These are phyloP conservation scores for Willowsia nigromaculata DNA, from an alignment of 2,888 invertebrate species.

Conservation along the genomic window DNA sequence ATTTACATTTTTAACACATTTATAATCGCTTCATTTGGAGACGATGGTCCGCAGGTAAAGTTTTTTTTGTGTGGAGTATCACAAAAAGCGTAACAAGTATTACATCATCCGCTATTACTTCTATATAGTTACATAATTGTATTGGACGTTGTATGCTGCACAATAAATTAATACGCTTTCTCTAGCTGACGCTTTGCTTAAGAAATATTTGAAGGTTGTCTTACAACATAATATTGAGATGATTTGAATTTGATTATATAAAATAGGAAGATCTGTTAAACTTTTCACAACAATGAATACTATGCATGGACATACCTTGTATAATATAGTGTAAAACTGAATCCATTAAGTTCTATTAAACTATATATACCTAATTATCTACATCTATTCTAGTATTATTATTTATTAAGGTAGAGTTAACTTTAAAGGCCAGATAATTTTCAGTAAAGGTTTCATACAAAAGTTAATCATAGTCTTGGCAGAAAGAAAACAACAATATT, in stretches of 20 bases:
- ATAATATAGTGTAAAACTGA: neutral
- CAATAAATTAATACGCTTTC: neutral
- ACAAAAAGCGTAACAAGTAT: slow-evolving; percentile 27
- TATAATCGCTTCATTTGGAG: neutral
- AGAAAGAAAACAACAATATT: no score
- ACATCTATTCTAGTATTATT: no score
- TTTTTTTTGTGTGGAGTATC: slow-evolving; percentile 12
- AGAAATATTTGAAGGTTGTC: neutral
- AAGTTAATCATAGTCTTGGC: no score
- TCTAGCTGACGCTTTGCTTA: neutral
- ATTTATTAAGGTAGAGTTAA: no score
- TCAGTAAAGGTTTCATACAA: no score
- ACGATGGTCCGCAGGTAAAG: neutral
- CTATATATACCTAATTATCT: neutral
- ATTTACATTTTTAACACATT: neutral
- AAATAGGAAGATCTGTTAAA: slow-evolving; percentile 14
- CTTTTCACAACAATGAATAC: neutral
- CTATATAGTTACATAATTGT: neutral
- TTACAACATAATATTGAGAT: neutral
- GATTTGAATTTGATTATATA: neutral
- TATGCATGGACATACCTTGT: no score
- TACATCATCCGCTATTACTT: neutral
- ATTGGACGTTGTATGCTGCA: neutral
- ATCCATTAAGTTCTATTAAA: neutral
- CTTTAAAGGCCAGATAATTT: no score